Evolutionary conservation across 2,888 invertebrate genomes (phyloP), one percentile per base, ranked within the genome.

Genomic region (Drosophila parthenogenetica): DNA sequence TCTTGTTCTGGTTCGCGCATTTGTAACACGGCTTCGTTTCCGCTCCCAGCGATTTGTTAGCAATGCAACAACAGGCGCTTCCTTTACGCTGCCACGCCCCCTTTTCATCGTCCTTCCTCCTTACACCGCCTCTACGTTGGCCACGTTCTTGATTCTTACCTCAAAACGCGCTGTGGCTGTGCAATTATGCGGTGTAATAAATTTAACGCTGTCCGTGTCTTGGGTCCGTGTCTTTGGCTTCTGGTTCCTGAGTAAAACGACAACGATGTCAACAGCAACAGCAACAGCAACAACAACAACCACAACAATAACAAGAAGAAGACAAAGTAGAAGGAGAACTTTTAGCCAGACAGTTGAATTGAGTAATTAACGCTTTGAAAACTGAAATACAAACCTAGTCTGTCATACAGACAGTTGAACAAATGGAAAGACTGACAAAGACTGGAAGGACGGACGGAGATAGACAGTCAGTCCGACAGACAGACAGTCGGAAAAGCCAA

Each of bases 161-260:
- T 82, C 67, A 62, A 81, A 83, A 76, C 62, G 77, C 84, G 79
- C 79, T 87, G 84, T 84, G 82, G 88, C 82, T 81, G 86, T 86
- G 86, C 86, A 86, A 86, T 86, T 89, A 86, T 86, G 86, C 86
- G 89, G 86, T 89, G 86, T 89, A 89, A 86, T 86, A 86, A 86
- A 86, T 86, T 89, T 87, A 68, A 62, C 68, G 73, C 82, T 84
- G 85, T 85, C 85, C 87, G 87, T 89, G 73, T 69, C 85, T 78
- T 78, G 87, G 87, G 73, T 65, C 50, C 35, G 48, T 49, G 61
- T 67, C 67, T 57, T 54, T 57, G 49, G 54, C 42, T 50, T 10
- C 32, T 32, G 10, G 35, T 43, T 51, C 7, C 39, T 32, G 39
- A 22, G 42, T 16, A 11, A 19, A 19, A 57, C 69, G 71, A 71